Conservation (phyloP, 2,888 invertebrate genomes). For the Siphonodentalium dalli region DNA sequence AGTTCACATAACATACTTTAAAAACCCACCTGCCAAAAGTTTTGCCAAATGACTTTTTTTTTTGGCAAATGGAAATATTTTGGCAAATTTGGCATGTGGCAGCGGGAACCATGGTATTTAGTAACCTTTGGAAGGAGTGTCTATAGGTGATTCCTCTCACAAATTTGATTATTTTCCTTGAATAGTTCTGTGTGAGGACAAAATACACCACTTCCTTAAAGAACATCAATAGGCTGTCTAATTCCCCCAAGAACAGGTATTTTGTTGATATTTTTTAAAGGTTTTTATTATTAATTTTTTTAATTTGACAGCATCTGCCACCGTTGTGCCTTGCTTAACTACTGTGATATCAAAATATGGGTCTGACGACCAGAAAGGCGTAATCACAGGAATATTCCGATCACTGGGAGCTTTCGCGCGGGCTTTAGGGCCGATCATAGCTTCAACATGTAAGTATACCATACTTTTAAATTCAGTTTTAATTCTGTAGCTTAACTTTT, state of each 20-base stretch:
- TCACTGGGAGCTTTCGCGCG: slow-evolving; percentile 93
- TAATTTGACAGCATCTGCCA: slow-evolving; percentile 68
- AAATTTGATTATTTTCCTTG: no score
- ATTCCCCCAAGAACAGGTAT: not conserved
- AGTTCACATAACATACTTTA: no score
- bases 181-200: not conserved
- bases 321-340: slow-evolving; percentile 94
- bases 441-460: slow-evolving; percentile 81
- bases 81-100: no score
- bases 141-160: no score
- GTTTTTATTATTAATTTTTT: slow-evolving; percentile 4
- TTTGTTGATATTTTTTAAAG: not conserved
- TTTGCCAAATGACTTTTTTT: no score
- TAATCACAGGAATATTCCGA: slow-evolving; percentile 90
- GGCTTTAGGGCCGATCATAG: slow-evolving; percentile 87
- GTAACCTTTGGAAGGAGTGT: no score
- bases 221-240: slow-evolving; percentile 5
- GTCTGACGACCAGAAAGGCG: slow-evolving; percentile 82
- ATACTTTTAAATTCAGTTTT: no score
- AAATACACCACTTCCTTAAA: not conserved
- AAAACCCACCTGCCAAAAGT: no score
- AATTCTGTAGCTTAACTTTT: no score
- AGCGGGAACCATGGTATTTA: no score
- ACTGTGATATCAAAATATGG: slow-evolving; percentile 88
- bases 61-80: no score